Evolutionary conservation across 2,113 vertebrate species (phyloP).

Genomic region (Lonchura striata): DNA sequence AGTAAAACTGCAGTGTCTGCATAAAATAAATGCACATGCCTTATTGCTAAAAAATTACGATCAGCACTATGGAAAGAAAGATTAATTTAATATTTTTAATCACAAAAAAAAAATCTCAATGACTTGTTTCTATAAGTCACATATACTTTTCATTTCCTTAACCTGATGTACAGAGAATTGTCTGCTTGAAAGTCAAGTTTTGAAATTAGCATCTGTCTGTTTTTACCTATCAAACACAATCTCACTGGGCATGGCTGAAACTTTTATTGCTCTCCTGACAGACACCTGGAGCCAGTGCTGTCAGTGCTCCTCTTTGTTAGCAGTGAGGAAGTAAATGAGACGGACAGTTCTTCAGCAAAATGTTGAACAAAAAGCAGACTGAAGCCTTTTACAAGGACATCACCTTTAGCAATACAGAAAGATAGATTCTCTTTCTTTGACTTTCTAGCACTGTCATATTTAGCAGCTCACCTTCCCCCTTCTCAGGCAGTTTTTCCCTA

Average conservation of each 20-base stretch:
- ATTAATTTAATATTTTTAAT: slow-evolving; percentile 27
- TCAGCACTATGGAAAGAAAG: slow-evolving; percentile 21
- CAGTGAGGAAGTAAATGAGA: slow-evolving; percentile 1
- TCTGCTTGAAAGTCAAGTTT: slow-evolving; percentile 20
- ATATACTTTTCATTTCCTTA: background rate
- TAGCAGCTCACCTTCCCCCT: background rate
- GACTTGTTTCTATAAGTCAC: background rate
- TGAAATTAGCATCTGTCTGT: slow-evolving; percentile 39
- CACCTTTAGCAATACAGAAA: slow-evolving; percentile 45
- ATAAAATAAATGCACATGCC: slow-evolving; percentile 10
- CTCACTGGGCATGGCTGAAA: background rate
- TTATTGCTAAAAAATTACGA: slow-evolving; percentile 41
- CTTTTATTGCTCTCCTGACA: slow-evolving; percentile 55
- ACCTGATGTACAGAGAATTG: background rate
- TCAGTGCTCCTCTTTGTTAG: slow-evolving; percentile 39
- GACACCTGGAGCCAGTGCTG: slow-evolving; percentile 58
- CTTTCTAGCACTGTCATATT: background rate
- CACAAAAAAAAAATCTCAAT: background rate
- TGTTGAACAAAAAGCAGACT: slow-evolving; percentile 53
- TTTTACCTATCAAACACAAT: slow-evolving; percentile 32
- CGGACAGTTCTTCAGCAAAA: background rate
- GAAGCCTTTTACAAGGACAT: slow-evolving; percentile 41
- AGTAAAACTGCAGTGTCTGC: background rate
- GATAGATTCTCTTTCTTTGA: slow-evolving; percentile 3
- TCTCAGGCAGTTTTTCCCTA: background rate